These are phyloP conservation scores for Phymorhynchus buccinoides DNA, from an alignment of 1,140 invertebrate species.

Conservation along the genomic window DNA sequence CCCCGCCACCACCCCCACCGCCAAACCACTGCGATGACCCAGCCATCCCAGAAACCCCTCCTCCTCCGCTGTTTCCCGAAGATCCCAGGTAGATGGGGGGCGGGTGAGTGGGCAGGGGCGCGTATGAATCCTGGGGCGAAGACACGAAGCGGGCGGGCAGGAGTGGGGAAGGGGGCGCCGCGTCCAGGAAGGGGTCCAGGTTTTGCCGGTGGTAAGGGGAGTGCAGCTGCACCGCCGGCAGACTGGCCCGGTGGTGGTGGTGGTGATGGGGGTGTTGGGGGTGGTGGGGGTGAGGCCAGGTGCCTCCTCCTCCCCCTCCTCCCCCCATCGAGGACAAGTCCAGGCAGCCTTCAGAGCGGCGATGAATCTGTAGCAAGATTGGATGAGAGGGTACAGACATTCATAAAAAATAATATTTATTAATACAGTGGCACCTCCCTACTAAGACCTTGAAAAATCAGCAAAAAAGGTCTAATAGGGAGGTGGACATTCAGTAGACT, in stretches of 20 bases:
- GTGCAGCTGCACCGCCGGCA: constrained; percentile 54
- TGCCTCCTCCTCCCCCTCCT: constrained; percentile 57
- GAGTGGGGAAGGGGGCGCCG: constrained; percentile 35
- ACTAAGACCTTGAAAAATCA: too few relatives aligned
- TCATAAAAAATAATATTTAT: too few relatives aligned
- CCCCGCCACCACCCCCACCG: constrained; percentile 38
- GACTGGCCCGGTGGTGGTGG: constrained; percentile 60
- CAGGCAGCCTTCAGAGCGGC: constrained; percentile 65
- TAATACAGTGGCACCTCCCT: too few relatives aligned
- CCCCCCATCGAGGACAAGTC: constrained; percentile 56
- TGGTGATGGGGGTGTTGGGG: constrained; percentile 44
- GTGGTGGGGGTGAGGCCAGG: constrained; percentile 49
- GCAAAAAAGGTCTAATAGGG: too few relatives aligned
- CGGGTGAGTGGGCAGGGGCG: constrained; percentile 8
- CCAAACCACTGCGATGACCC: constrained; percentile 47
- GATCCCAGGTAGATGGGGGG: constrained; percentile 37
- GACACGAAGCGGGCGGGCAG: constrained; percentile 36
- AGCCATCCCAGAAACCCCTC: constrained; percentile 2
- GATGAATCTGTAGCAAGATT: constrained; percentile 59
- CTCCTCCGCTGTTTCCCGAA: background rate
- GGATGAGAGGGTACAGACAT: too few relatives aligned
- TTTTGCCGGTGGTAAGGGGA: constrained; percentile 34
- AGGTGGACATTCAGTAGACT: too few relatives aligned
- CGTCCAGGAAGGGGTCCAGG: constrained; percentile 16
- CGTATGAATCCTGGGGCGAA: constrained; percentile 34